A percentile compares a stretch with the other conserved stretches of the same genome.
Evolutionary conservation across 2,113 vertebrate species (phyloP).

Genomic region (Pangasianodon gigas): DNA sequence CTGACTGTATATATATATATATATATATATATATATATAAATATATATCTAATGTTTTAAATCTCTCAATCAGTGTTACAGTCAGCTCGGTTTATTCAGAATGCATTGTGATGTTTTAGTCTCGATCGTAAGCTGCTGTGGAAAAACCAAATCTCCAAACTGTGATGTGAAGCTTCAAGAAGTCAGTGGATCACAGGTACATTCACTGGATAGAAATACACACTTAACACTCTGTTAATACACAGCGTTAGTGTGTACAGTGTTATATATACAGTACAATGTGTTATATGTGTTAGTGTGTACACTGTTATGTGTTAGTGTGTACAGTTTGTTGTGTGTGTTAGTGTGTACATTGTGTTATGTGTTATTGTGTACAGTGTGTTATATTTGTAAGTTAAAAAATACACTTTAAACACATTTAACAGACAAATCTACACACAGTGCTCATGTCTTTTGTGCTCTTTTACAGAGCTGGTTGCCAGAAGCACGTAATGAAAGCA

Average conservation of each 20-base stretch:
- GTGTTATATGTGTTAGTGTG: not conserved
- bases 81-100: not conserved
- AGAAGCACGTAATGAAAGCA: not conserved
- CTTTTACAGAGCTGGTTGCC: slow-evolving; percentile 27
- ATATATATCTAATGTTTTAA: too few species aligned
- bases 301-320: not conserved
- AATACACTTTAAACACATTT: not conserved
- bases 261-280: not conserved
- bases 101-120: not conserved
- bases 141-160: not conserved
- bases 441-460: not conserved
- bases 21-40: too few species aligned
- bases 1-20: too few species aligned
- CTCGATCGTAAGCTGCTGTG: not conserved
- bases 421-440: not conserved
- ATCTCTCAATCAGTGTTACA: too few species aligned
- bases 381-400: too few species aligned
- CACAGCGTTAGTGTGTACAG: not conserved
- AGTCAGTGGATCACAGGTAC: not conserved
- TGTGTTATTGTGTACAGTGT: not conserved
- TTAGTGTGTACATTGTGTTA: too few species aligned
- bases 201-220: not conserved
- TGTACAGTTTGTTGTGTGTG: not conserved
- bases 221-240: not conserved
- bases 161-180: not conserved